These are phyloP conservation scores for Abramis brama DNA, from an alignment of 2,113 vertebrate species.

Conservation along the genomic window DNA sequence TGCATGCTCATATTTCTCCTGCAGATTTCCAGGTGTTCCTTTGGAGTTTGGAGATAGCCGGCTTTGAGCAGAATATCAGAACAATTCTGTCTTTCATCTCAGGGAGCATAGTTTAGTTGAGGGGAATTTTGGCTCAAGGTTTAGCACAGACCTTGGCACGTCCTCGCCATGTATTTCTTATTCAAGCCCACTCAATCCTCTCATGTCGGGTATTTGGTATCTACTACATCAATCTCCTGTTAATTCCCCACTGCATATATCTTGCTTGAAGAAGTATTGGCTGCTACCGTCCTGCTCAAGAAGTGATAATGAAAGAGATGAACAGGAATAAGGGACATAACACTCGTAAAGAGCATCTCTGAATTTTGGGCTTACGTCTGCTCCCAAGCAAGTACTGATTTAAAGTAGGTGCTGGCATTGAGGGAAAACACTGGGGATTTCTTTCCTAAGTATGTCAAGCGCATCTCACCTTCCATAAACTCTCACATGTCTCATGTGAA, in stretches of 20 bases:
- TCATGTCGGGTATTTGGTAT: slow-evolving; percentile 67
- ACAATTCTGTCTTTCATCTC: slow-evolving; percentile 76
- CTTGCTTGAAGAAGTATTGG: slow-evolving; percentile 49
- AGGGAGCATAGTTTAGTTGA: slow-evolving; percentile 68
- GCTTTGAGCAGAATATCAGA: slow-evolving; percentile 77
- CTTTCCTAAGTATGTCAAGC: slow-evolving; percentile 42
- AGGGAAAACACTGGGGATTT: slow-evolving; percentile 23
- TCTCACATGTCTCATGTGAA: slow-evolving; percentile 56
- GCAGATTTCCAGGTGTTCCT: slow-evolving; percentile 75
- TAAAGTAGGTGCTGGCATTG: slow-evolving; percentile 1
- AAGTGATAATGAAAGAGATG: neutral
- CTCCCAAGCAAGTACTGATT: slow-evolving; percentile 39
- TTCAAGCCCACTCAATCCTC: slow-evolving; percentile 69
- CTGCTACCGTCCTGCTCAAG: slow-evolving; percentile 10
- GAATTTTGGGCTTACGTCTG: slow-evolving; percentile 11
- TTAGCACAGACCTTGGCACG: slow-evolving; percentile 62
- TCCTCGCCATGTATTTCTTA: slow-evolving; percentile 66
- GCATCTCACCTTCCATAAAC: slow-evolving; percentile 37
- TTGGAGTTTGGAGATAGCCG: slow-evolving; percentile 64
- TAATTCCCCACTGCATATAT: slow-evolving; percentile 67
- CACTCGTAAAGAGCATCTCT: slow-evolving; percentile 20
- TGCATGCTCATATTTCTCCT: slow-evolving; percentile 65
- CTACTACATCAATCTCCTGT: slow-evolving; percentile 72
- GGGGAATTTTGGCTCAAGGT: slow-evolving; percentile 71
- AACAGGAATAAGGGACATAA: slow-evolving; percentile 9